phyloP scores from a whole-genome alignment of 2,797 vertebrate genomes.

The Chromobotia macracanthus region DNA sequence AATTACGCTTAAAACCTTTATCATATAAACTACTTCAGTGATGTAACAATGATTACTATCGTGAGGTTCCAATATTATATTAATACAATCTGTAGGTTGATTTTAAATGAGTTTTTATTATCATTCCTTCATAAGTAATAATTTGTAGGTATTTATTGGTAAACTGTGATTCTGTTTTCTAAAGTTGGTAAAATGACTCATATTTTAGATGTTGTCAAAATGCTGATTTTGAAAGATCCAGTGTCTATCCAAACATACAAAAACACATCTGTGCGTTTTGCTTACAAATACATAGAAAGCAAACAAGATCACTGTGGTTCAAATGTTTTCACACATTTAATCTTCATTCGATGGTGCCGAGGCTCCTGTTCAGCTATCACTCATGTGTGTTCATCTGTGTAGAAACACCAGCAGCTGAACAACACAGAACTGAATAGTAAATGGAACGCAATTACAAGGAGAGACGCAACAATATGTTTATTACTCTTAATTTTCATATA shows the following conservation, averaged over 20 bases:
- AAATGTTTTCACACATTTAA: not conserved
- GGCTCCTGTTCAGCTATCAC: slow-evolving; percentile 5
- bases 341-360: slow-evolving; percentile 1
- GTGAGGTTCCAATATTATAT: not conserved
- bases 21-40: not conserved
- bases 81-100: not conserved
- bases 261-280: not conserved
- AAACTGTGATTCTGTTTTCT: not conserved
- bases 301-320: not conserved
- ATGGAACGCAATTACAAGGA: slow-evolving; percentile 38
- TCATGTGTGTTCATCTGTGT: not conserved
- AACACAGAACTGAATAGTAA: slow-evolving; percentile 18
- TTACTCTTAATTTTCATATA: slow-evolving; percentile 37
- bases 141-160: not conserved
- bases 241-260: not conserved
- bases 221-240: not conserved
- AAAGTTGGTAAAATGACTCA: not conserved
- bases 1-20: too few species aligned
- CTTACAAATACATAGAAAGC: not conserved
- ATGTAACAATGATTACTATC: not conserved
- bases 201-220: not conserved
- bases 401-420: not conserved
- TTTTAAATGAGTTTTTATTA: not conserved
- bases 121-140: not conserved
- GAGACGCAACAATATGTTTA: slow-evolving; percentile 23